Conservation (phyloP, 2,113 vertebrate genomes). For the Seriola quinqueradiata region DNA sequence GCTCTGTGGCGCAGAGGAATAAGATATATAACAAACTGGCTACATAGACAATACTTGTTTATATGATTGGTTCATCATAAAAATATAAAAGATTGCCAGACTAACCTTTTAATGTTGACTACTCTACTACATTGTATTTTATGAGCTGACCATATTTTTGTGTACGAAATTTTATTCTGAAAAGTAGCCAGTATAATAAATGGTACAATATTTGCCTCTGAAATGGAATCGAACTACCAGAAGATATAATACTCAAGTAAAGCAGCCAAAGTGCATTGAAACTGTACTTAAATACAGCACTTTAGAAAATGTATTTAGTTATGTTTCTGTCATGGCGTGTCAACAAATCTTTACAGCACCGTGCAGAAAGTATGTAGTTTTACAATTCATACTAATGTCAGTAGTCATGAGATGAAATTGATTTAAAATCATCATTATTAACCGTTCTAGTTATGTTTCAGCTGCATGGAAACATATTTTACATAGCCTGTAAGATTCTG, state of each 20-base stretch:
- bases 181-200: no score
- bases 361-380: not conserved
- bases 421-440: constrained; percentile 38
- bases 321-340: not conserved
- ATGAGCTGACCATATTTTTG: no score
- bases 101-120: not conserved
- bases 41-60: not conserved
- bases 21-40: not conserved
- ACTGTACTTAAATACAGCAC: no score
- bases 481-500: constrained; percentile 48
- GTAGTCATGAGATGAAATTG: constrained; percentile 37
- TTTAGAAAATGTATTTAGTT: not conserved
- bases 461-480: constrained; percentile 51
- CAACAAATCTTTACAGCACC: not conserved
- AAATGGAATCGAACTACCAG: not conserved
- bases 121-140: no score
- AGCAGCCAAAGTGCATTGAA: no score
- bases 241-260: no score
- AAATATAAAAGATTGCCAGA: not conserved
- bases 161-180: no score
- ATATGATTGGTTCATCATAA: not conserved
- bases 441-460: constrained; percentile 43
- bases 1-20: not conserved
- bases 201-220: not conserved
- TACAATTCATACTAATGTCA: constrained; percentile 2